These are phyloP conservation scores for Euglossa dilemma DNA, from an alignment of 1,140 invertebrate species.

Conservation along the genomic window DNA sequence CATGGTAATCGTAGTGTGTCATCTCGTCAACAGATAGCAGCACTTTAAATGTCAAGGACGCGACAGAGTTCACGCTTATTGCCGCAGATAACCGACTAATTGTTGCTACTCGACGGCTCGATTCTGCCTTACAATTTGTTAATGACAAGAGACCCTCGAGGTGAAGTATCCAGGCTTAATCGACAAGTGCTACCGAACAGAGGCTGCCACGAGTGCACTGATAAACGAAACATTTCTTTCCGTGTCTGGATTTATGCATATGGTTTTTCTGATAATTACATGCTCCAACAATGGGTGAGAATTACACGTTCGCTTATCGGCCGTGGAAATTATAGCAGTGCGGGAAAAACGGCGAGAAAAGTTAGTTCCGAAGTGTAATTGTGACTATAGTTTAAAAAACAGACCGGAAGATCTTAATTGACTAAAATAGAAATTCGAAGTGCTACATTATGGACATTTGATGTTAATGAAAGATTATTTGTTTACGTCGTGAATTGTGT, in stretches of 20 bases:
- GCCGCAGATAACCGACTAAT: conserved; percentile 54
- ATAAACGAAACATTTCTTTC: conserved; percentile 60
- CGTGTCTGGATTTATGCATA: conserved; percentile 61
- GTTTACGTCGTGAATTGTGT: no score
- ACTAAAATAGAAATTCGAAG: no score
- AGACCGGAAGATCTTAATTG: no score
- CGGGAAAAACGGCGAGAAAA: no score
- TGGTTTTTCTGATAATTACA: conserved; percentile 19
- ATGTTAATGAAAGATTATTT: no score
- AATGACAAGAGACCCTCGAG: conserved; percentile 74
- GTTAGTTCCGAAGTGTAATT: no score
- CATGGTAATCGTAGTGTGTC: neutral
- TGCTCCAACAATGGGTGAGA: neutral
- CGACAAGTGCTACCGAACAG: conserved; percentile 69
- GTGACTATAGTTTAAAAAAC: no score
- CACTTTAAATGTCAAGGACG: conserved; percentile 5
- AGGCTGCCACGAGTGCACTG: conserved; percentile 62
- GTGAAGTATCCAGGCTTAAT: conserved; percentile 72
- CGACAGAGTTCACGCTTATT: neutral
- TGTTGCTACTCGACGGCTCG: conserved; percentile 62
- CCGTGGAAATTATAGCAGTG: no score
- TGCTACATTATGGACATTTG: no score
- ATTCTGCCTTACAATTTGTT: conserved; percentile 67
- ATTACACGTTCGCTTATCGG: no score
- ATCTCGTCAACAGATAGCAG: neutral